Evolutionary conservation across 1,140 invertebrate genomes (phyloP), one percentile per base, ranked within the genome.

Genomic region (Drepana arcuata): DNA sequence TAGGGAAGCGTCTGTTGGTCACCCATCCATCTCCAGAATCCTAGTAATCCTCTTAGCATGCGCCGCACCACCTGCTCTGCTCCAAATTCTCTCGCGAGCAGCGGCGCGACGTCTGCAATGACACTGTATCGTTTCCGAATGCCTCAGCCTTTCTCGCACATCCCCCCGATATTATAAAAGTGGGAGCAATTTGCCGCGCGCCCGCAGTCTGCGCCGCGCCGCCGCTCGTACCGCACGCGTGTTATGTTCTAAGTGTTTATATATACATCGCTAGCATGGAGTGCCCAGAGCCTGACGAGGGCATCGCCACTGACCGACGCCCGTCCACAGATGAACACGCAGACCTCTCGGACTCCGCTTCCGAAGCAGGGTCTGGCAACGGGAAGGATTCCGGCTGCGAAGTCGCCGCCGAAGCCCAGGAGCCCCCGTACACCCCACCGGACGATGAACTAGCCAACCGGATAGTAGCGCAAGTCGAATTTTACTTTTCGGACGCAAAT

Each of bases 401-500:
- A 50, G 85, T 88, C 14, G 85, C 85, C 28, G 71, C 83, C 24
- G 86, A 87, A 21, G 14, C 63, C 6, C 81, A 83, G 42, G 86
- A 86, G 52, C 83, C 85, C 2, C 85, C 85, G 2, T 87, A 86
- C 65, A 75, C 74, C 2, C 85, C 85, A 16, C 91, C 91, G 1
- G 88, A 87, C 36, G 91, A 93, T 2, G 92, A 94, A 52, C 69
- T 93, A 12, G 88, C 91, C 1, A 87, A 90, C 14, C 88, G 90
- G 48, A 94, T 95, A 40, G 88, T 93, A 23, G 86, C 90, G 23
- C 93, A 95, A 69, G 94, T 96, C 4, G 94, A 96, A 80, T 96
- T 93, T 70, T 97, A 97, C 75, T 97, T 98, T 71, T 95, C 94
- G 37, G 95, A 98, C 71, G 93, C 92, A 10, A 96, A 96, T 67